These are phyloP conservation scores for Sternotherus odoratus DNA, from an alignment of 2,797 vertebrate genomes.

Conservation along the genomic window DNA sequence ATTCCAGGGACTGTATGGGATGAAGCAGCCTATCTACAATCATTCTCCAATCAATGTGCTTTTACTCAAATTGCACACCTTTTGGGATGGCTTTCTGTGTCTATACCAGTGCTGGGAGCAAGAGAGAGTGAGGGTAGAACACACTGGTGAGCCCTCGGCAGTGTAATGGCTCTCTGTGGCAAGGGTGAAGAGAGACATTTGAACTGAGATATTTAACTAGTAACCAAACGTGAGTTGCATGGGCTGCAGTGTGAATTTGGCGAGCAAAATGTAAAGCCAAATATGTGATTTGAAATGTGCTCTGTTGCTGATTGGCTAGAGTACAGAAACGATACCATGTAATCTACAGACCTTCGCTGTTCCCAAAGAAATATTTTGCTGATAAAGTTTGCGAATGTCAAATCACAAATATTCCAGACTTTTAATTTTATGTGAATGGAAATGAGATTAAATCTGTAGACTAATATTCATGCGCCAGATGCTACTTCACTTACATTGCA, in stretches of 20 bases:
- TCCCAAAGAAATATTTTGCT: background rate
- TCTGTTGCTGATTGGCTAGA: background rate
- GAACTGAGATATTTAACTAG: background rate
- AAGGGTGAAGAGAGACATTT: background rate
- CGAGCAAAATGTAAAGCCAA: background rate
- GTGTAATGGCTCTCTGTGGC: background rate
- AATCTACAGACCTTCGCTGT: fast-evolving
- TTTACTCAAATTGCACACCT: fast-evolving
- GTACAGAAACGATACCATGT: background rate
- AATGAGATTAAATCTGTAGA: background rate
- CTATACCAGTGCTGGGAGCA: background rate
- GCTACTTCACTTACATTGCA: background rate
- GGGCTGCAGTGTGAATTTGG: background rate
- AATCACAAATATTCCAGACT: background rate
- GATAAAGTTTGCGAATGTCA: background rate
- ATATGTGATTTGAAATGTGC: background rate
- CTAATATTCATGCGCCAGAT: fast-evolving
- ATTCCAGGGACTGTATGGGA: background rate
- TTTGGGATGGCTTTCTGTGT: background rate
- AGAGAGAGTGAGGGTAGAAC: background rate
- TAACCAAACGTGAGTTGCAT: fast-evolving
- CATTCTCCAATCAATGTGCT: background rate
- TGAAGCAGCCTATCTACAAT: fast-evolving
- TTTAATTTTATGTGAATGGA: background rate
- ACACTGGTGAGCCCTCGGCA: background rate